Evolutionary conservation across 2,113 vertebrate genomes (phyloP), one percentile per base, ranked within the genome.

Genomic region (Odobenus rosmarus): DNA sequence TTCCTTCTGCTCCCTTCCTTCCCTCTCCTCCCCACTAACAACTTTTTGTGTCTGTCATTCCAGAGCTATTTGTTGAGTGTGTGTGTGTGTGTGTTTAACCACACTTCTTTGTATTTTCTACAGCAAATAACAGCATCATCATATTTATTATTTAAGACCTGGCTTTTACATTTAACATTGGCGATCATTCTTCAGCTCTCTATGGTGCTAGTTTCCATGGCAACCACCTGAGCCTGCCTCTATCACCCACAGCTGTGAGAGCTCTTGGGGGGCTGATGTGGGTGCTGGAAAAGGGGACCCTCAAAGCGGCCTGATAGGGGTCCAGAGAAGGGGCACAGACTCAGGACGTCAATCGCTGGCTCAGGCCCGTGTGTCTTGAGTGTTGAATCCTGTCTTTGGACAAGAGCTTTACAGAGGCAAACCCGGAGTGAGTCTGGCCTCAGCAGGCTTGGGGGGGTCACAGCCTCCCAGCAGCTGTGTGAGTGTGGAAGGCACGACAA

Each of bases 301-400:
- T 67, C 0, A 9, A 8, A 33, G 8, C 1, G 39, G 18, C 39
- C 51, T 8, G 2, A 15, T 1, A 1, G 11, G 33, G 62, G 62
- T 10, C 12, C 53, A 46, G 53, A 84, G 51, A 19, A 10, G 61
- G 11, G 28, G 11, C 4, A 11, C 2, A 14, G 51, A 82, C 46
- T 39, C 15, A 51, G 76, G 83, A 16, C 55, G 23, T 62, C 7
- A 36, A 21, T n/a, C 42, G 0, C 14, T 18, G n/a, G 21, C 2
- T 11, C 4, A 3, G 57, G 23, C 46, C 23, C 21, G n/a, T 53
- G 42, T 36, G 11, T 42, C 57, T 21, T 0, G 5, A 0, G 0
- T 26, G 55, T 23, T 21, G 24, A 51, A 62, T 11, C 0, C 18
- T 19, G 39, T 80, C 72, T 69, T n/a, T 28, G 82, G 53, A 28